These are phyloP conservation scores for Miniopterus natalensis DNA, from an alignment of 2,113 vertebrate genomes.

Conservation along the genomic window DNA sequence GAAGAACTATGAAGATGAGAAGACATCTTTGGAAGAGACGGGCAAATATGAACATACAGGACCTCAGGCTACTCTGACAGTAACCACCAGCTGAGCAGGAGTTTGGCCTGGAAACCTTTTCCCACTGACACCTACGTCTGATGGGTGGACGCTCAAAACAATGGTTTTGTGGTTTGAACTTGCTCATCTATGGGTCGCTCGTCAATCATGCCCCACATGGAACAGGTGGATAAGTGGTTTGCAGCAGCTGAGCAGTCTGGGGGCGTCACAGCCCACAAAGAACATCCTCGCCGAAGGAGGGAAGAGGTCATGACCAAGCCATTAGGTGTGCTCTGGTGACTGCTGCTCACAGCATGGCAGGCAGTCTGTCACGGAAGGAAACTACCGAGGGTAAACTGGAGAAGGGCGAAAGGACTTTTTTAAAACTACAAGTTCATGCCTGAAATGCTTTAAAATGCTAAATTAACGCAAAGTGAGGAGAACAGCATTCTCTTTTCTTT, in stretches of 20 bases:
- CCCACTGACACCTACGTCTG: neutral
- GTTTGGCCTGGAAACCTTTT: neutral
- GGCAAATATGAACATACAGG: neutral
- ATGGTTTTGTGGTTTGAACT: neutral
- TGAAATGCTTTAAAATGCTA: conserved; percentile 73
- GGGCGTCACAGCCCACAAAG: neutral
- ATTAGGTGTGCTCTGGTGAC: neutral
- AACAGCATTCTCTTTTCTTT: conserved; percentile 76
- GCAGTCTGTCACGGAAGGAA: neutral
- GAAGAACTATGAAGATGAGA: neutral
- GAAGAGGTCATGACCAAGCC: neutral
- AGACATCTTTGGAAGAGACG: neutral
- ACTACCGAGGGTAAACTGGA: neutral
- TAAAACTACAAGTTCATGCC: conserved; percentile 59
- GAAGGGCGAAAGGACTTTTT: neutral
- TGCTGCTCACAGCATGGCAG: neutral
- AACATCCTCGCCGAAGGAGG: neutral
- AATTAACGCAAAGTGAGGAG: conserved; percentile 74
- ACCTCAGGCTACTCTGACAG: neutral
- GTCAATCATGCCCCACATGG: neutral
- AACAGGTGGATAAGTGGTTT: neutral
- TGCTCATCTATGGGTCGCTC: neutral
- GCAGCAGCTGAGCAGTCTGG: neutral
- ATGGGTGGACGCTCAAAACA: neutral
- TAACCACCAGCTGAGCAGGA: neutral